Evolutionary conservation across 2,113 vertebrate species (phyloP).

Genomic region (Heloderma charlesbogerti): DNA sequence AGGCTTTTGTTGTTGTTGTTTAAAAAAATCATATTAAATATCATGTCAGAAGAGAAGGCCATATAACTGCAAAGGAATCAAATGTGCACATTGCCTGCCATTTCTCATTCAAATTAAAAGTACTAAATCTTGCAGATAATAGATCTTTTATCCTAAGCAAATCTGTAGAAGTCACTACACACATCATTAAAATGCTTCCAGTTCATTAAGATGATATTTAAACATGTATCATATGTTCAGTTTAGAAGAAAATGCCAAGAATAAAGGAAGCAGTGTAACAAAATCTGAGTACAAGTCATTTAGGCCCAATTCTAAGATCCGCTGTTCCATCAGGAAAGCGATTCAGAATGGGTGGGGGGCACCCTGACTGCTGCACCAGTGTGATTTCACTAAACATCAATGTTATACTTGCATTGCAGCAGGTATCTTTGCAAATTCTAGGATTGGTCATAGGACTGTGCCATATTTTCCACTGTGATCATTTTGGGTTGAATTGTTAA

Average conservation of each 20-base stretch:
- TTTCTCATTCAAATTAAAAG: constrained; percentile 29
- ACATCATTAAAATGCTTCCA: constrained; percentile 34
- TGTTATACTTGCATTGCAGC: neutral
- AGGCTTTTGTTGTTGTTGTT: neutral
- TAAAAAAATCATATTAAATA: neutral
- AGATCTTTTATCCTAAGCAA: constrained; percentile 16
- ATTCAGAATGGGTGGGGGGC: neutral
- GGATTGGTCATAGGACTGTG: neutral
- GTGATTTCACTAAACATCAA: neutral
- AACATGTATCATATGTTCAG: rapidly evolving
- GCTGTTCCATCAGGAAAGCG: neutral
- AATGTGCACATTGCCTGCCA: neutral
- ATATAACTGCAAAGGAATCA: constrained; percentile 5
- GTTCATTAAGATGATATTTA: constrained; percentile 18
- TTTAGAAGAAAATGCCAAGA: constrained; percentile 6
- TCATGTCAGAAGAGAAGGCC: neutral
- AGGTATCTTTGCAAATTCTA: neutral
- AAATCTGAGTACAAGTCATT: constrained; percentile 4
- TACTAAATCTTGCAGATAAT: constrained; percentile 24
- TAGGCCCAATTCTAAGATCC: neutral
- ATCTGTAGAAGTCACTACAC: neutral
- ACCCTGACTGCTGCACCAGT: no score
- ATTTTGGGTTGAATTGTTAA: neutral
- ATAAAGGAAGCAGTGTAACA: rapidly evolving
- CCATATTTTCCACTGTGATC: neutral